A percentile compares a stretch with the other conserved stretches of the same genome.
phyloP scores from a whole-genome alignment of 2,888 invertebrate species.

The Emmelina monodactyla region DNA sequence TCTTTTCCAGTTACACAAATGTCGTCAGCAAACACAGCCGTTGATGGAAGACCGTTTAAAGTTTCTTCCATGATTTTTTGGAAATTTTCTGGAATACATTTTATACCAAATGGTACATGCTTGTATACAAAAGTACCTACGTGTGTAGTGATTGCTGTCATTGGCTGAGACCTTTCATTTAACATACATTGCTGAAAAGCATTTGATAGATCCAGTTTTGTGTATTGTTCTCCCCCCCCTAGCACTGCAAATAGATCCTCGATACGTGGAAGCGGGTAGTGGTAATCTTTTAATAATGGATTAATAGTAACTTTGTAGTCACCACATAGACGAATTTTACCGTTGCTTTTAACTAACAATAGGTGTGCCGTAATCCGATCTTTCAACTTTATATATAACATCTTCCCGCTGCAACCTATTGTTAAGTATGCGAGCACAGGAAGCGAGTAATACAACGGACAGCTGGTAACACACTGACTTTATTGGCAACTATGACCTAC shows the following conservation, averaged over 20 bases:
- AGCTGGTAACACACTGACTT: too few species aligned
- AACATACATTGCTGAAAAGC: too few species aligned
- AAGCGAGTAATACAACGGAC: too few species aligned
- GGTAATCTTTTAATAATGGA: neutral
- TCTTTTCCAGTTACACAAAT: conserved; percentile 16
- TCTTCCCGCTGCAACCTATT: too few species aligned
- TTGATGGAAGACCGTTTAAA: conserved; percentile 13
- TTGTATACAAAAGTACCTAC: neutral
- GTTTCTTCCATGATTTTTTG: neutral
- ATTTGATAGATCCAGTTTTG: too few species aligned
- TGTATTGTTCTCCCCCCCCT: neutral
- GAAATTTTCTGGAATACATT: neutral
- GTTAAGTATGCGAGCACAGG: too few species aligned
- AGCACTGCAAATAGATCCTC: neutral
- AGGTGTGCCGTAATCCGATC: neutral
- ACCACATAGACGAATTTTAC: neutral
- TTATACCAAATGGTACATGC: neutral
- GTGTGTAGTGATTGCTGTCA: neutral
- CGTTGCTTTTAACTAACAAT: neutral
- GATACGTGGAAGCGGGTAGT: neutral
- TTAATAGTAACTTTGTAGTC: neutral
- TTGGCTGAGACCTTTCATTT: neutral
- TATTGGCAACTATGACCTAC: too few species aligned
- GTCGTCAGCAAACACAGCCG: conserved; percentile 17
- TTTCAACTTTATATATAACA: too few species aligned